Evolutionary conservation across 2,113 vertebrate species (phyloP), one percentile per base, ranked within the genome.

Genomic region (Pimephales promelas): DNA sequence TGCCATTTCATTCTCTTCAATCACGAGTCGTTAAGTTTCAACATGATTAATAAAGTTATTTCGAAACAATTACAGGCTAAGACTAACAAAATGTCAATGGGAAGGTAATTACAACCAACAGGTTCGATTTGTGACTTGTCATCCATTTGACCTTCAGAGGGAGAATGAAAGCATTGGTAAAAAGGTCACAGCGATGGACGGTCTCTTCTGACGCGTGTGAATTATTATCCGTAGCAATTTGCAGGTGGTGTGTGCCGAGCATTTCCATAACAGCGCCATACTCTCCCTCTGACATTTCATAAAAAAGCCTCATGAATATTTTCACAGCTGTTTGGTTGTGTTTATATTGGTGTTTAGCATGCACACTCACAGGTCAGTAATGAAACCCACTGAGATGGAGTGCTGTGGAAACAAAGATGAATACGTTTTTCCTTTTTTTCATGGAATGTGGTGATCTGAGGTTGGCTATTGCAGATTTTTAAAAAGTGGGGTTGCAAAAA

Each of bases 141-240:
- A 26, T 36, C 36, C 18, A 81, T 84, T 87, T 79, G 88, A 73
- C 86, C 87, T 91, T 85, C 76, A 86, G 72, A 64, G 26, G 22
- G 31, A 72, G 14, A 83, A 36, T 64, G 18, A 89, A 90, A 57
- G 88, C 86, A 88, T 88, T 86, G 87, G 87, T 87, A 83, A 85
- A 92, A 92, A 92, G 92, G 91, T 93, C 89, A 92, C 20, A 24
- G 84, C 81, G 86, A 91, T 87, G 90, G 89, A 92, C 88, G 84
- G 86, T 87, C 86, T 89, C 61, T 83, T 86, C 76, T 87, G 82
- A 81, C 40, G 40, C 56, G 26, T 72, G n/a, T 52, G 72, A 76
- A 76, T n/a, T n/a, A 78, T 78, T 56, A 84, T 49, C 82, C 59
- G 3, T 26, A 70, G 49, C 34, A 52, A 34, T 52, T 24, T 66